A percentile compares a stretch with the other conserved stretches of the same genome.
These are phyloP conservation scores for Listrodromus nycthemerus DNA, from an alignment of 2,888 invertebrate genomes.

Conservation along the genomic window DNA sequence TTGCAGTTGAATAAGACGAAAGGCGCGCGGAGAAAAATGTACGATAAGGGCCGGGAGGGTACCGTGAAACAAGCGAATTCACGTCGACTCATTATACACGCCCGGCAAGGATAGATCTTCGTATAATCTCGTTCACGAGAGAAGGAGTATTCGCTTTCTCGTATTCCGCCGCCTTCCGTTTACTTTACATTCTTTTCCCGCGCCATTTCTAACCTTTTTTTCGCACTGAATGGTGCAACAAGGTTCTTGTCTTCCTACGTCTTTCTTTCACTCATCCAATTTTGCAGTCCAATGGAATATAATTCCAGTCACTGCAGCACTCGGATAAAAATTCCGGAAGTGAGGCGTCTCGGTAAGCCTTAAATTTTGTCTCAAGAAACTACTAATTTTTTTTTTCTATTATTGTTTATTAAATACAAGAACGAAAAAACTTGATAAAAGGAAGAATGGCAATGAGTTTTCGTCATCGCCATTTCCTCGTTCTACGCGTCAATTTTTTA, in stretches of 20 bases:
- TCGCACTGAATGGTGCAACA: conserved; percentile 29
- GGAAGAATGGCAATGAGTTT: no score
- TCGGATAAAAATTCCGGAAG: neutral
- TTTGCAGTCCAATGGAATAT: conserved; percentile 7
- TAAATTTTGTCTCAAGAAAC: neutral
- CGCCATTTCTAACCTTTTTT: conserved; percentile 11
- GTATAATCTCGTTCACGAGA: conserved; percentile 54
- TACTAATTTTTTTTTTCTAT: neutral
- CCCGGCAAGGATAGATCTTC: conserved; percentile 49
- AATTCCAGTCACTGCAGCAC: conserved; percentile 12
- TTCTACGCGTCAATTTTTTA: no score
- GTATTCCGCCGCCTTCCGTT: conserved; percentile 23
- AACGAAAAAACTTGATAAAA: no score
- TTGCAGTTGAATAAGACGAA: conserved; percentile 50
- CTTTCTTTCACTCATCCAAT: conserved; percentile 16
- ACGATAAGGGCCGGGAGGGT: neutral
- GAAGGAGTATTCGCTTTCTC: conserved; percentile 41
- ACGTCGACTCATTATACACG: conserved; percentile 52
- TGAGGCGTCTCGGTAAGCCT: neutral
- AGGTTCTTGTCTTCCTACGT: conserved; percentile 18
- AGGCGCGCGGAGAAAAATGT: conserved; percentile 2
- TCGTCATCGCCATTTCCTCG: no score
- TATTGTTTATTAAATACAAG: no score
- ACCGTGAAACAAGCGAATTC: conserved; percentile 46
- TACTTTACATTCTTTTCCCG: neutral